Evolutionary conservation across 2,888 invertebrate species (phyloP), one percentile per base, ranked within the genome.

Genomic region (Drosophila subsilvestris): DNA sequence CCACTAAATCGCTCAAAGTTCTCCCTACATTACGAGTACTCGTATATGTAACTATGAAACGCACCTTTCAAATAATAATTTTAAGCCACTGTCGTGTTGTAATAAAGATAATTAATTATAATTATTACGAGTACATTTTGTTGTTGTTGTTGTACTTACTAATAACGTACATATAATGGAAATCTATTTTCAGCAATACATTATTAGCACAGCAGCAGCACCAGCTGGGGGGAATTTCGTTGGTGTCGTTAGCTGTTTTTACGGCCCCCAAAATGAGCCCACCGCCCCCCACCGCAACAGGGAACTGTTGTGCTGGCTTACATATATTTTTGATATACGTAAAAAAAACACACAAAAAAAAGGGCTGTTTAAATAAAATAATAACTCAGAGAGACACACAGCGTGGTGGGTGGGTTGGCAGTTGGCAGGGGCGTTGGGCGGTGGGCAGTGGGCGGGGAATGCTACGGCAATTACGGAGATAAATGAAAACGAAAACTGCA

Each of bases 281-380:
- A 1, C 20, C 20, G 3, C 44, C 18, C 8, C 10, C 45, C 14
- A 4, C 45, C 18, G 32, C 10, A 22, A 25, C 32, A 12, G 62
- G 27, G 29, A 42, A 18, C 61, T 12, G 60, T 51, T 37, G 32
- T 32, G 58, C 58, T 25, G 50, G 47, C 42, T 56, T n/a, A 50
- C 62, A 25, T 25, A 61, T 51, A 42, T 69, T 56, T 44, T 17
- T 45, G 25, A 9, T 25, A 32, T 60, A 50, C 60, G 27, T 14
- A 6, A 14, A n/a, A 37, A 9, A 27, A 27, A 27, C n/a, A n/a
- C n/a, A 8, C 27, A 9, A 0, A 20, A 29, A 6, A 12, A 43
- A 44, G 1, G 63, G 71, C 70, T 71, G 70, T 71, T 71, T 53
- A 71, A 71, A 71, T 63, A 71, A 71, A 48, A 62, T 43, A 50